Base-by-base conservation (phyloP, 2,888 invertebrate genomes). In the Cacoxenus indagator region DNA sequence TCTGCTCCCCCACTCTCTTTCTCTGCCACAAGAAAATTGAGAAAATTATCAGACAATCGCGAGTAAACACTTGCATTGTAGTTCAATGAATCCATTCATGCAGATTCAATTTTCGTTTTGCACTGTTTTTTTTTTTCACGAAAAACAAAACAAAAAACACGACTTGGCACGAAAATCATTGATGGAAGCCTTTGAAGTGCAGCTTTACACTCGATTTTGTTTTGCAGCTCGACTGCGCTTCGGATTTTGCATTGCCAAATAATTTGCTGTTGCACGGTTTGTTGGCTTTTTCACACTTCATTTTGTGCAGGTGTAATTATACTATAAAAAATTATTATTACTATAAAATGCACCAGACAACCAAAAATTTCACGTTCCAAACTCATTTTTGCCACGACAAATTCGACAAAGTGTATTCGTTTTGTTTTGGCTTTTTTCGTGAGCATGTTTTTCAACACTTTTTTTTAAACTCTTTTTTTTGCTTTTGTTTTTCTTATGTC, bases 1-100 rank as follows among this genome's bases (percentile, higher is more conserved):
- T 59, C 64, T 57, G 26, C 24, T 62, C 26, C 46, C 68, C 71
- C 55, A 9, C 5, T 51, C 19, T 43, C 24, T 45, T 22, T 61
- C 14, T 43, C 1, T 62, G n/a, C n/a, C 19, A 24, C 37, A 1
- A 1, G n/a, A 9, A 14, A 22, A 62, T 78, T 78, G 73, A 77
- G 69, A 76, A 82, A 78, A 70, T 77, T 68, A 76, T 74, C 80
- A 83, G 79, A 81, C 79, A 83, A 78, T 78, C 82, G 61, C 31
- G 55, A 4, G 19, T 51, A 19, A n/a, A 19, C 19, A 48, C 22
- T 48, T 48, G n/a, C 31, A 31, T 8, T 31, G 31, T 31, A 37
- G 8, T 37, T 37, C 2, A 37, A 4, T 37, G 45, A 37, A 72
- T 46, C 64, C 81, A 78, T 82, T 82, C 82, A 82, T 69, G 82